Evolutionary conservation across 2,797 vertebrate species (phyloP), one percentile per base, ranked within the genome.

Genomic region (Leucoraja ocellata): DNA sequence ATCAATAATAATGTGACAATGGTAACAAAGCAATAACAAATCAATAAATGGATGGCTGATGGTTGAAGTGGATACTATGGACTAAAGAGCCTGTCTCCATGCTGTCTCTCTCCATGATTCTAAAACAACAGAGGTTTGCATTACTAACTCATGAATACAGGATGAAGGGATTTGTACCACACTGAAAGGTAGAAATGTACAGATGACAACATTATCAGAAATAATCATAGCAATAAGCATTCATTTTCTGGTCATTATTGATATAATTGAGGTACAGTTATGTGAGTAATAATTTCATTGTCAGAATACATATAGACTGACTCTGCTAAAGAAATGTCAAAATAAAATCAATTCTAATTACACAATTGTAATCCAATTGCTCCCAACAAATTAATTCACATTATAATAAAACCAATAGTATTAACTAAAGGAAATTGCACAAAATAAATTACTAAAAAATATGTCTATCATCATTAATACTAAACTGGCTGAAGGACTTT

Each of bases 191-290:
- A 83, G 46, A 6, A 58, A 58, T 13, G 32, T 39, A 79, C 16
- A 1, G 1, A 81, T 81, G 39, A 23, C 46, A 54, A 9, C 3
- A 61, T 81, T 81, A 54, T 11, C 81, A 61, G 46, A 84, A 84
- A 61, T 84, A 84, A 58, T 84, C 81, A 61, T 84, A 9, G 39
- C 79, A 81, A 81, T 81, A 54, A 54, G 39, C 79, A 81, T 81
- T 81, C 5, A 81, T 54, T 84, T 84, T 84, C 10, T 58, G 58
- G 11, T 83, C 10, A 83, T 58, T 80, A 54, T 54, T 84, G 81
- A 1, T 28, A 61, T 28, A 61, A 61, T 61, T 25, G 11, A 9
- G 61, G 28, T 28, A n/a, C 25, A 61, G 58, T 25, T 28, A 84
- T 11, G 23, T 84, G 61, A 61, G 28, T 10, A 58, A 61, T 58